A percentile compares a stretch with the other conserved stretches of the same genome.
phyloP scores from a whole-genome alignment of 2,113 vertebrate genomes.

The Herpailurus yagouaroundi region DNA sequence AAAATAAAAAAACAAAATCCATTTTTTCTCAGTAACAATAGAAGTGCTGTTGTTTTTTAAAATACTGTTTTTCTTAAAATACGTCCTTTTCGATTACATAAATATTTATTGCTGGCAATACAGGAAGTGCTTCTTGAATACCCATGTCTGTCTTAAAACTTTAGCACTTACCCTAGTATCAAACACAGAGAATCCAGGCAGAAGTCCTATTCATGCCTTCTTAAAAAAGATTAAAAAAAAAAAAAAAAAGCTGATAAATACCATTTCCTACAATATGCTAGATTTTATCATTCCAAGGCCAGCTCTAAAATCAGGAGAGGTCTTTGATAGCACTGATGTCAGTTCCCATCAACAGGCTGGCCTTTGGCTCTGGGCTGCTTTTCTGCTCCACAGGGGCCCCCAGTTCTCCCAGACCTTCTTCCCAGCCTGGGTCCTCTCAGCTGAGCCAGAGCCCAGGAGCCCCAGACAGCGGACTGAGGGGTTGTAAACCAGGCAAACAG shows the following conservation, averaged over 20 bases:
- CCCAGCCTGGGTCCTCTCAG: not conserved
- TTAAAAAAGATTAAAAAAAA: not conserved
- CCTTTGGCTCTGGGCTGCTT: not conserved
- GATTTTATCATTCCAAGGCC: not conserved
- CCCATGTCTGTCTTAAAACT: not conserved
- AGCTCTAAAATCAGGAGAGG: not conserved
- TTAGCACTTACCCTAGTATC: not conserved
- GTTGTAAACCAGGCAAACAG: not conserved
- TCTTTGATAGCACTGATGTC: not conserved
- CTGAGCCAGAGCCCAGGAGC: not conserved
- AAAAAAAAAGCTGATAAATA: not conserved
- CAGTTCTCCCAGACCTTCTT: not conserved
- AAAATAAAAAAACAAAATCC: conserved; percentile 43
- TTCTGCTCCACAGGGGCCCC: not conserved
- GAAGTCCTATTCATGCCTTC: not conserved
- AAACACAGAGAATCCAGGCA: conserved; percentile 4
- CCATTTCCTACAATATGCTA: not conserved
- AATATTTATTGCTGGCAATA: conserved; percentile 42
- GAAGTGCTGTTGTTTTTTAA: conserved; percentile 12
- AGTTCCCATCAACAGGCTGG: not conserved
- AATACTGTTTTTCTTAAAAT: conserved; percentile 53
- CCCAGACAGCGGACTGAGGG: not conserved
- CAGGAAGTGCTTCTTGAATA: conserved; percentile 10
- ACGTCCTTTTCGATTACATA: conserved; percentile 39
- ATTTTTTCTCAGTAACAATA: not conserved